Conservation (phyloP, 1,140 invertebrate genomes). For the Nasonia giraulti region DNA sequence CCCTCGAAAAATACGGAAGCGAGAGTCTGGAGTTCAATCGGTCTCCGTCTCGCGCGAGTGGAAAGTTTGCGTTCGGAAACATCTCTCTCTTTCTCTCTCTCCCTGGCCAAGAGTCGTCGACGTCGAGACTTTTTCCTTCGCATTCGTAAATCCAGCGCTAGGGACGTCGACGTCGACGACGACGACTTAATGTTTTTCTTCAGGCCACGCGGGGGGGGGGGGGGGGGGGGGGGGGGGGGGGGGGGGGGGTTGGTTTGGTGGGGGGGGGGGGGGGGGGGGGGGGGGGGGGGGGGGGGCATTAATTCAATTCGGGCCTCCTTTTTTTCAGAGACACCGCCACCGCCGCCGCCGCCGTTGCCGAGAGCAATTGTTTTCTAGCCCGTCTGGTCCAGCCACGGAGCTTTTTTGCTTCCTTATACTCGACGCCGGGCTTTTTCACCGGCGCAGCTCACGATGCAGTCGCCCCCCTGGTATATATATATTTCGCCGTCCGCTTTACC, state of each 20-base stretch:
- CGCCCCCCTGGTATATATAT: neutral
- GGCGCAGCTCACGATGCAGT: neutral
- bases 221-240: slow-evolving; percentile 41
- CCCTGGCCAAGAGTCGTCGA: neutral
- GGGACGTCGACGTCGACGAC: neutral
- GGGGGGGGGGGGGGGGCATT: slow-evolving; percentile 59
- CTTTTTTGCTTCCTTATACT: neutral
- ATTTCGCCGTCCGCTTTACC: slow-evolving; percentile 62
- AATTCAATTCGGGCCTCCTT: slow-evolving; percentile 61
- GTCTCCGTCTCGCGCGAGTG: neutral
- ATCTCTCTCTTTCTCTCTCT: neutral
- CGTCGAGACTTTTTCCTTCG: neutral
- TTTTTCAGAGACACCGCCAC: neutral
- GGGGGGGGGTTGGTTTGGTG: no score
- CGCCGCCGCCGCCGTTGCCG: neutral
- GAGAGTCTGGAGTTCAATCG: neutral
- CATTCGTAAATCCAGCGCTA: slow-evolving; percentile 46
- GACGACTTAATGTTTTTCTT: slow-evolving; percentile 58
- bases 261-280: no score
- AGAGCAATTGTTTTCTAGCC: slow-evolving; percentile 53
- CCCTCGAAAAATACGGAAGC: slow-evolving; percentile 10
- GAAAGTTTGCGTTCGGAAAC: slow-evolving; percentile 27
- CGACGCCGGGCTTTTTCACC: slow-evolving; percentile 27
- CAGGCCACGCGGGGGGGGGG: neutral
- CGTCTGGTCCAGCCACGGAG: slow-evolving; percentile 40